Percentiles rank a stretch among this genome's conserved stretches.
phyloP scores from a whole-genome alignment of 2,888 invertebrate species.

The Mythimna lalbum region DNA sequence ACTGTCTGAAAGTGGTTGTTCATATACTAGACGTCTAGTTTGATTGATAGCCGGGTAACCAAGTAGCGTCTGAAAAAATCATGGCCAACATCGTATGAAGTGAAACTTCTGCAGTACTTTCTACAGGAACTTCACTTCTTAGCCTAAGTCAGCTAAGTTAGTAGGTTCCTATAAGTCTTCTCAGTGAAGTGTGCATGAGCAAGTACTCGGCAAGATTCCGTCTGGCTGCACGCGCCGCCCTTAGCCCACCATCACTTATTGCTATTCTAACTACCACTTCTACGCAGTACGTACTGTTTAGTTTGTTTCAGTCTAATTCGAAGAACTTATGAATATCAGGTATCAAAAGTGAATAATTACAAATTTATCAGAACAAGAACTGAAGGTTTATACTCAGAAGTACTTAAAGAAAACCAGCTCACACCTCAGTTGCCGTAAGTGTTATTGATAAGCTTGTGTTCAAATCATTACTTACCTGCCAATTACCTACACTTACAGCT shows the following conservation, averaged over 20 bases:
- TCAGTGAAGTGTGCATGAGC: constrained; percentile 10
- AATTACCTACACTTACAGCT: background rate
- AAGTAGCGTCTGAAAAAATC: background rate
- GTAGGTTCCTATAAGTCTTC: no score
- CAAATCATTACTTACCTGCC: background rate
- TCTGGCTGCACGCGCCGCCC: constrained; percentile 44
- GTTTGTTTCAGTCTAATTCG: no score
- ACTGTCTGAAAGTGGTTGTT: no score
- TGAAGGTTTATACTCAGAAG: background rate
- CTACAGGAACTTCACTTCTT: no score
- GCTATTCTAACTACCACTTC: background rate
- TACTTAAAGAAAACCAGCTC: background rate
- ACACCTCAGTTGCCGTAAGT: background rate
- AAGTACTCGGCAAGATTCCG: constrained; percentile 48
- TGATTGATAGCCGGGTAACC: background rate
- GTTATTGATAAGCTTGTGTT: background rate
- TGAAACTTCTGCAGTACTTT: constrained; percentile 1
- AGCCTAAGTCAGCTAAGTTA: no score
- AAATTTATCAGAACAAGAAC: background rate
- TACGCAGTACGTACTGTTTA: background rate
- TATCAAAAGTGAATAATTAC: background rate
- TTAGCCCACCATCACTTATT: constrained; percentile 13
- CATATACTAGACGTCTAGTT: background rate
- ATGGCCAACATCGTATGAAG: background rate
- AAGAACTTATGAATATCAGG: background rate